These are phyloP conservation scores for Ictidomys tridecemlineatus DNA, from an alignment of 2,113 vertebrate genomes.

Conservation along the genomic window DNA sequence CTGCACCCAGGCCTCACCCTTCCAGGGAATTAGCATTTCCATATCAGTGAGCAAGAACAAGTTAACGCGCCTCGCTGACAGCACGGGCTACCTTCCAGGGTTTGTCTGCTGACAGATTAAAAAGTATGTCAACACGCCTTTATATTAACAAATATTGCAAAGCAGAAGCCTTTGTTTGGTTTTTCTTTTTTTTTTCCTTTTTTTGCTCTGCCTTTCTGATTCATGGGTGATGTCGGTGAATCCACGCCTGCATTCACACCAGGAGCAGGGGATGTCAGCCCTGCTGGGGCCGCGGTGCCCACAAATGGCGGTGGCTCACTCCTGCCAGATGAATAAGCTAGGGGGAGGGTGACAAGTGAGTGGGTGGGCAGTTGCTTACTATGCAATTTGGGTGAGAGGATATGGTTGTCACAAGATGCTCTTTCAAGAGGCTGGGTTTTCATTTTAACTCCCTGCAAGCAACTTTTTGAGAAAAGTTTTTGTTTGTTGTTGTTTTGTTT, in stretches of 20 bases:
- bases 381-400: not conserved
- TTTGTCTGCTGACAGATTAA: conserved; percentile 72
- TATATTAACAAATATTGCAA: conserved; percentile 67
- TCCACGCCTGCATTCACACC: not conserved
- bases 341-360: not conserved
- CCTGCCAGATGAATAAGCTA: not conserved
- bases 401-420: not conserved
- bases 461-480: not conserved
- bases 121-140: conserved; percentile 73
- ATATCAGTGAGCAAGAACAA: conserved; percentile 66
- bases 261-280: not conserved
- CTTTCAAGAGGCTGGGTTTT: conserved; percentile 3
- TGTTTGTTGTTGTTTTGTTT: not conserved
- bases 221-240: not conserved
- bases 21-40: conserved; percentile 50
- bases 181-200: too few species aligned
- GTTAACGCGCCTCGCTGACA: not conserved
- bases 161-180: conserved; percentile 53
- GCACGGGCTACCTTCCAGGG: conserved; percentile 68
- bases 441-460: not conserved
- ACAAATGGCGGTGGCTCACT: not conserved
- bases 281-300: not conserved
- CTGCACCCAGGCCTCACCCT: not conserved
- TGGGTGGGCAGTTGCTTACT: not conserved
- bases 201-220: conserved; percentile 38